Evolutionary conservation across 2,113 vertebrate species (phyloP).

Genomic region (Sigmodon hispidus): DNA sequence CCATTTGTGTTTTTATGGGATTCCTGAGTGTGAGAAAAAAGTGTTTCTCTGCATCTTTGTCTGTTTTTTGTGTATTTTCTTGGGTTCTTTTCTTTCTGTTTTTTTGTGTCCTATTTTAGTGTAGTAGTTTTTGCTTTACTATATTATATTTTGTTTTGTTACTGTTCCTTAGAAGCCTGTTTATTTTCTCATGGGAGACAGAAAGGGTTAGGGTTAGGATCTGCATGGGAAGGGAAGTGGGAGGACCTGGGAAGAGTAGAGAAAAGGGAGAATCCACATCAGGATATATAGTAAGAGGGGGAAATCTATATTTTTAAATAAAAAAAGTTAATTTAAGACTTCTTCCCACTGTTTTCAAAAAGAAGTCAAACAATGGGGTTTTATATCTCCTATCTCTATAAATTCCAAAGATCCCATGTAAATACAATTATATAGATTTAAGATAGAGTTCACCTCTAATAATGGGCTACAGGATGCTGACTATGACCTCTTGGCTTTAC

Average conservation of each 20-base stretch:
- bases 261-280: background rate
- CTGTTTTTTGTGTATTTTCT: background rate
- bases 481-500: slow-evolving; percentile 14
- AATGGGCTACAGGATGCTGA: background rate
- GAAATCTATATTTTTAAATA: background rate
- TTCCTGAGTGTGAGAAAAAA: background rate
- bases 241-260: background rate
- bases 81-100: background rate
- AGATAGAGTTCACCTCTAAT: background rate
- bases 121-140: background rate
- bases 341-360: background rate
- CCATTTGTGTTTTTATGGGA: background rate
- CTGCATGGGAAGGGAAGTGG: background rate
- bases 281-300: background rate
- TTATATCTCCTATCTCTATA: background rate
- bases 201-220: background rate
- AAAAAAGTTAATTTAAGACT: background rate
- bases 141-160: background rate
- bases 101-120: background rate
- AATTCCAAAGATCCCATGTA: background rate
- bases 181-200: background rate
- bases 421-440: slow-evolving; percentile 21
- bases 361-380: background rate
- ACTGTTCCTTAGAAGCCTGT: background rate
- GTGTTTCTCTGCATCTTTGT: background rate